Base-by-base conservation (phyloP, 37 sponge, comb jelly and placozoan genomes). In the Axinella damicornis region DNA sequence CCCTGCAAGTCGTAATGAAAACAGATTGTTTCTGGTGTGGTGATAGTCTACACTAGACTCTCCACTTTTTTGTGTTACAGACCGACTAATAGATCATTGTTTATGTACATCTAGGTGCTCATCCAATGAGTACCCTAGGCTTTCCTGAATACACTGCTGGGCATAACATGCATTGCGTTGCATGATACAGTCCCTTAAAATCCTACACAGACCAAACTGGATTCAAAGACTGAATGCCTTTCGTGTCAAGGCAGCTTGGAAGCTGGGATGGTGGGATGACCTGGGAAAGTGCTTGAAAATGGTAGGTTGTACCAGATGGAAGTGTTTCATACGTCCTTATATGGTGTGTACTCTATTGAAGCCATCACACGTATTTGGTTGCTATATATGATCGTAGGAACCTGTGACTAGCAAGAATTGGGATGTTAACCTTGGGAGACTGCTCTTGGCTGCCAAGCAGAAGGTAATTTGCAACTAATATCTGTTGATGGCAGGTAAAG, bases 241-340 rank as follows among this genome's bases (percentile, higher is more conserved):
- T 37, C 79, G 88, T 24, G 88, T 93, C 38, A 91, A 95, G 46
- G 96, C 96, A 24, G 77, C 93, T n/a, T 92, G 94, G 94, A 79
- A 85, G 39, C 73, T 95, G 6, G 92, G 91, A 5, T 67, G 90
- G 68, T 95, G 96, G 96, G 87, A 90, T 28, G 71, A 74, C 0
- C 56, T 95, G 70, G 89, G 93, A 52, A 39, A 87, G 6, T 86
- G 62, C 28, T 69, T 93, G 27, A 75, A 72, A 35, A 32, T 69
- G 39, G 93, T 92, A 25, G 62, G 69, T 67, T 46, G 9, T 9
- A 46, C 46, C 4, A n/a, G 46, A 12, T 46, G 46, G 46, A 12
- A 46, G 46, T 46, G 4, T 46, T 46, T 46, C 46, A 46, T 46
- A n/a, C n/a, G n/a, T n/a, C n/a, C n/a, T n/a, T n/a, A n/a, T n/a